A percentile compares a stretch with the other conserved stretches of the same genome.
Conservation (phyloP, 2,797 vertebrate species). For the Pteronotus mesoamericanus region DNA sequence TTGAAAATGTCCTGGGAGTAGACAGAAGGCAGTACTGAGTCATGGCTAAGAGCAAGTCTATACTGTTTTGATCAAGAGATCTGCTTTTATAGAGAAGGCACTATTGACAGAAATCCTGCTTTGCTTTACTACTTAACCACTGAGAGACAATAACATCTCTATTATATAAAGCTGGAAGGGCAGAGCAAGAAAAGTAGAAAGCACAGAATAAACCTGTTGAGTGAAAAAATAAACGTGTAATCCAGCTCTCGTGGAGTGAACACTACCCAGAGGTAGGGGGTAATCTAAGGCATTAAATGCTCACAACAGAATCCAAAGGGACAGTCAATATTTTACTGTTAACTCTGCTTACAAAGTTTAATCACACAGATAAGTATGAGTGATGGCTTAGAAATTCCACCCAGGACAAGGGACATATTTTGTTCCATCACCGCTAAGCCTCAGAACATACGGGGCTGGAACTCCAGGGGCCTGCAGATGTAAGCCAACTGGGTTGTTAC, state of each 20-base stretch:
- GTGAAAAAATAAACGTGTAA: background rate
- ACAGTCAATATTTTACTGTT: background rate
- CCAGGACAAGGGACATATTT: background rate
- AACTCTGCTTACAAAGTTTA: background rate
- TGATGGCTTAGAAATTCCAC: background rate
- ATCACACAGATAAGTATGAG: background rate
- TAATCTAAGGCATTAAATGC: background rate
- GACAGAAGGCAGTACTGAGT: constrained; percentile 15
- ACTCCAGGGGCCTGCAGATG: background rate
- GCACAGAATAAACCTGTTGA: background rate
- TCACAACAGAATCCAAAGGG: background rate
- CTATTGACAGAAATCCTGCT: background rate
- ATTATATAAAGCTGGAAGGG: background rate
- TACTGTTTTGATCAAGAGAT: background rate
- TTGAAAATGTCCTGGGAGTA: background rate
- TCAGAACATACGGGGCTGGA: background rate
- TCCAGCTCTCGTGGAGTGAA: background rate
- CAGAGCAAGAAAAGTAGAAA: background rate
- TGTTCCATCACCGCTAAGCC: background rate
- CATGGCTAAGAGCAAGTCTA: background rate
- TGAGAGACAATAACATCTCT: background rate
- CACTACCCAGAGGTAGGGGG: background rate
- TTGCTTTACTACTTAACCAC: background rate
- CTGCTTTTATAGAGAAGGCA: background rate
- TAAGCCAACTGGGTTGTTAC: background rate